These are phyloP conservation scores for Brachylomia viminalis DNA, from an alignment of 2,888 invertebrate genomes.

Conservation along the genomic window DNA sequence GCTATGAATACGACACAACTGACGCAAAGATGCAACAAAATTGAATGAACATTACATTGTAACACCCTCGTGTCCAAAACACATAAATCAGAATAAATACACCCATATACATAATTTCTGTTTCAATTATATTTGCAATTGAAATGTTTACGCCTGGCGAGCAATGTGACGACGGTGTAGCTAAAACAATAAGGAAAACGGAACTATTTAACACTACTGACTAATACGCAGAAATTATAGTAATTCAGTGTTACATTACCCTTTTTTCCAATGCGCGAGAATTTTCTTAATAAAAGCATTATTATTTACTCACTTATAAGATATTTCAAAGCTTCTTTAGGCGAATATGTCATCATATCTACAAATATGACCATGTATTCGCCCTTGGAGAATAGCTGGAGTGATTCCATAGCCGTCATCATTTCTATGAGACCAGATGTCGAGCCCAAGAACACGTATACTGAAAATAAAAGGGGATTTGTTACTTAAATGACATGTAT, in stretches of 20 bases:
- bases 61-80: slow-evolving; percentile 39
- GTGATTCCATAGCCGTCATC: slow-evolving; percentile 97
- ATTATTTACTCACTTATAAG: slow-evolving; percentile 93
- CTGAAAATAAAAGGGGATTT: slow-evolving; percentile 87
- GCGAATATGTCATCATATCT: slow-evolving; percentile 96
- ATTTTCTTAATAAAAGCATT: neutral
- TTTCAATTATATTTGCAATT: slow-evolving; percentile 57
- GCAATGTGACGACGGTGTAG: slow-evolving; percentile 24
- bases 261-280: neutral
- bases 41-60: slow-evolving; percentile 31
- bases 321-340: slow-evolving; percentile 94
- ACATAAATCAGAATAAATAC: slow-evolving; percentile 39
- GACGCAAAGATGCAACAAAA: slow-evolving; percentile 21
- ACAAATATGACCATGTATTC: slow-evolving; percentile 99
- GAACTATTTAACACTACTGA: slow-evolving; percentile 25
- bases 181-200: slow-evolving; percentile 54
- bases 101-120: slow-evolving; percentile 38
- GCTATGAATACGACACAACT: slow-evolving; percentile 1
- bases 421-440: slow-evolving; percentile 96
- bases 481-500: neutral
- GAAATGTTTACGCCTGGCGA: slow-evolving; percentile 47
- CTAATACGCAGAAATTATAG: slow-evolving; percentile 32
- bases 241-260: neutral
- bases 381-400: slow-evolving; percentile 96
- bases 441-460: slow-evolving; percentile 98